Conservation (phyloP, 2,888 invertebrate genomes). For the Sarcophaga variegata region DNA sequence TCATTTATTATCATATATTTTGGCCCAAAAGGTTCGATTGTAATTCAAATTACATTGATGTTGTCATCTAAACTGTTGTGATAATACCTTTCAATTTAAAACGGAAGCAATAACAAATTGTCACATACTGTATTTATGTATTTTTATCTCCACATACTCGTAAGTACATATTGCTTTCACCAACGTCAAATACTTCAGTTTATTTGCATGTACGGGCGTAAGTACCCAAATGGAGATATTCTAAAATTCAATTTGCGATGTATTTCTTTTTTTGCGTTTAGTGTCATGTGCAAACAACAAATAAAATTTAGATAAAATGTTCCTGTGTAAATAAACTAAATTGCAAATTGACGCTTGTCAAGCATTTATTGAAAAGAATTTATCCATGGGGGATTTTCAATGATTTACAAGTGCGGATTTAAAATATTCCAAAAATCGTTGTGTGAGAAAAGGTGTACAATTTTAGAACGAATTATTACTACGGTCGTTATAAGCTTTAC, state of each 20-base stretch:
- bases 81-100: conserved; percentile 36
- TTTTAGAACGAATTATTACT: too few relatives aligned
- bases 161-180: neutral
- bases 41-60: neutral
- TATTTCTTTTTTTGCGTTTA: conserved; percentile 41
- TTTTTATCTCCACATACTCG: neutral
- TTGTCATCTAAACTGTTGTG: neutral
- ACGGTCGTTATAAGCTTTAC: too few relatives aligned
- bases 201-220: conserved; percentile 4
- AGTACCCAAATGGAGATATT: conserved; percentile 2
- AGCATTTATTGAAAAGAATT: conserved; percentile 44
- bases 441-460: too few relatives aligned
- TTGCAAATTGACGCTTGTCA: conserved; percentile 51
- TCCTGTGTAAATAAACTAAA: conserved; percentile 54
- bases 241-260: conserved; percentile 64
- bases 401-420: neutral
- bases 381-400: conserved; percentile 39
- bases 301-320: conserved; percentile 66
- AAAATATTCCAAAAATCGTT: neutral
- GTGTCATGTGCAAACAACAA: conserved; percentile 64
- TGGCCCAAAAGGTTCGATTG: too few relatives aligned
- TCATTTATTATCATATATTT: too few relatives aligned
- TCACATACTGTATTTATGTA: conserved; percentile 36
- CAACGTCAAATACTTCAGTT: conserved; percentile 9
- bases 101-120: conserved; percentile 64